phyloP scores from a whole-genome alignment of 2,113 vertebrate genomes.

The Neogale vison region DNA sequence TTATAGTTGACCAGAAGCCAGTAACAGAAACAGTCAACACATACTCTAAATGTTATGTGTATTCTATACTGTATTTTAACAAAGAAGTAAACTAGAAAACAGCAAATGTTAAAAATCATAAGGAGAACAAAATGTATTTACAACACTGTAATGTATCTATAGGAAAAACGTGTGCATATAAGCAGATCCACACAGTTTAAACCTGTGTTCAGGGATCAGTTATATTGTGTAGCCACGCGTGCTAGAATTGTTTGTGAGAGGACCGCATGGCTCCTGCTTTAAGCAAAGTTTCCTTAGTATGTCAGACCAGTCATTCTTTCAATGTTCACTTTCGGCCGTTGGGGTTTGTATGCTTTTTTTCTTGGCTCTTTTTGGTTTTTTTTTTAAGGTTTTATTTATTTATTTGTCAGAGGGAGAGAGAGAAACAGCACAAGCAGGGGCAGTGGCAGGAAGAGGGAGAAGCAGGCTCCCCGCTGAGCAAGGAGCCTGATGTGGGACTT shows the following conservation, averaged over 20 bases:
- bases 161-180: background rate
- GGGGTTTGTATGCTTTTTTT: background rate
- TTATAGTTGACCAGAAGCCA: background rate
- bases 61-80: background rate
- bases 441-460: too few relatives aligned
- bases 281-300: background rate
- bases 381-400: too few relatives aligned
- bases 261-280: background rate
- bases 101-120: background rate
- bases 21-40: background rate
- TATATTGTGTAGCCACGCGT: accelerated
- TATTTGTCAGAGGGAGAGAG: too few relatives aligned
- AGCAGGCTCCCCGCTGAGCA: too few relatives aligned
- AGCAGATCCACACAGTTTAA: background rate
- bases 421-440: too few relatives aligned
- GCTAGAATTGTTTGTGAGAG: background rate
- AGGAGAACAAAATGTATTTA: background rate
- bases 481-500: too few relatives aligned
- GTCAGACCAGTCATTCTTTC: background rate
- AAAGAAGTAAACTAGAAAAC: background rate
- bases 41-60: background rate
- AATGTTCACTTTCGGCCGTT: background rate
- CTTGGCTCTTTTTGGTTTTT: background rate
- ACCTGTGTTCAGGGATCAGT: background rate
- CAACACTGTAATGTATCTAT: background rate